These are phyloP conservation scores for Troides aeacus DNA, from an alignment of 2,888 invertebrate species.

Conservation along the genomic window DNA sequence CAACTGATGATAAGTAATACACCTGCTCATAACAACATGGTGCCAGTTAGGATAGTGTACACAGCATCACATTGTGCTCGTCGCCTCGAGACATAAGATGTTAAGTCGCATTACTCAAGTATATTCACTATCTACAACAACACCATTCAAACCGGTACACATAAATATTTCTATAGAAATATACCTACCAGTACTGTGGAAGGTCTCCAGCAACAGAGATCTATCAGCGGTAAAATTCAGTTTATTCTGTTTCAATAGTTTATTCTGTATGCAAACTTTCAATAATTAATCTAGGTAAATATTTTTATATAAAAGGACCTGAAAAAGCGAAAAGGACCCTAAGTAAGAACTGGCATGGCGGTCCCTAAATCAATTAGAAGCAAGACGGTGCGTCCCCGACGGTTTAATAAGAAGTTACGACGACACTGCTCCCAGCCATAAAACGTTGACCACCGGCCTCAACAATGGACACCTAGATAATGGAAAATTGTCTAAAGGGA, in stretches of 20 bases:
- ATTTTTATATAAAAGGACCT: not conserved
- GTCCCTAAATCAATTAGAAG: conserved; percentile 75
- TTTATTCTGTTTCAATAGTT: not conserved
- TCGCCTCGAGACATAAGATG: too few species aligned
- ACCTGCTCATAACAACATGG: too few species aligned
- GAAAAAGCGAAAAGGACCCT: conserved; percentile 49
- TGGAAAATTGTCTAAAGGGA: conserved; percentile 74
- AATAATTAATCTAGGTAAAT: not conserved
- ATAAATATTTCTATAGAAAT: too few species aligned
- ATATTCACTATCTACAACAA: too few species aligned
- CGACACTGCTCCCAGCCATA: conserved; percentile 60
- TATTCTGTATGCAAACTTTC: not conserved
- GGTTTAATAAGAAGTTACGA: conserved; percentile 76
- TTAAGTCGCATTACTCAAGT: too few species aligned
- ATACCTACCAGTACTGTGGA: too few species aligned
- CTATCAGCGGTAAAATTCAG: too few species aligned
- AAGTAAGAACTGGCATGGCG: conserved; percentile 51
- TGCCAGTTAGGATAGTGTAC: too few species aligned
- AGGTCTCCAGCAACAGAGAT: too few species aligned
- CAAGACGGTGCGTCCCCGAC: conserved; percentile 61
- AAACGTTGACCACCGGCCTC: conserved; percentile 68
- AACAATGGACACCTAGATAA: conserved; percentile 71
- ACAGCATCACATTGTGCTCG: too few species aligned
- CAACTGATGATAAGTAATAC: too few species aligned
- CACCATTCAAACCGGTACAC: too few species aligned